Evolutionary conservation across 2,888 invertebrate genomes (phyloP).

Genomic region (Pristionchus maxplancki): DNA sequence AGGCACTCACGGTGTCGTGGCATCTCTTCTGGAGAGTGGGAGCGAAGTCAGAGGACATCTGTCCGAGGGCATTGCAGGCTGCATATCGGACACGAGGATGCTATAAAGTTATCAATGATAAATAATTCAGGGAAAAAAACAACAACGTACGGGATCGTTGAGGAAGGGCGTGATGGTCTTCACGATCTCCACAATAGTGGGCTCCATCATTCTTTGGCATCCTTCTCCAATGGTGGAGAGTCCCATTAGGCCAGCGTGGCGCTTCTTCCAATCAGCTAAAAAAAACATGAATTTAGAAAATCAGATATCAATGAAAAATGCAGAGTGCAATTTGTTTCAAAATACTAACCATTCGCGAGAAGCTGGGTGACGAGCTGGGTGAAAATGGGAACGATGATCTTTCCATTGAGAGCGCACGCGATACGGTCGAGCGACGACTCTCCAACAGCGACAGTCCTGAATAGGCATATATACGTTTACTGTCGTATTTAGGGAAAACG

Average conservation of each 20-base stretch:
- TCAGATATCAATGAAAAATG: background rate
- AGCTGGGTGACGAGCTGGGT: constrained; percentile 37
- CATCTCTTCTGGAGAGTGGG: constrained; percentile 97
- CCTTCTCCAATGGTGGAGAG: constrained; percentile 98
- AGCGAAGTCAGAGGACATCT: constrained; percentile 98
- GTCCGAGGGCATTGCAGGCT: constrained; percentile 97
- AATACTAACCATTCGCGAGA: constrained; percentile 47
- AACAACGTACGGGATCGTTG: constrained; percentile 85
- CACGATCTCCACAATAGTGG: constrained; percentile 92
- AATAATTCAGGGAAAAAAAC: background rate
- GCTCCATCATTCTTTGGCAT: constrained; percentile 98
- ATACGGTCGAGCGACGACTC: constrained; percentile 96
- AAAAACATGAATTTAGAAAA: background rate
- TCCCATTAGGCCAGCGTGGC: constrained; percentile 98
- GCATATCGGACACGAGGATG: constrained; percentile 95
- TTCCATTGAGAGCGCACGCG: constrained; percentile 96
- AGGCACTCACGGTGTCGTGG: constrained; percentile 86
- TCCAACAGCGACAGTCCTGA: constrained; percentile 89
- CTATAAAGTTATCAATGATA: constrained; percentile 78
- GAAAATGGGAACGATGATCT: constrained; percentile 86
- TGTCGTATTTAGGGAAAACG: background rate
- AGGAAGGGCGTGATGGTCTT: constrained; percentile 90
- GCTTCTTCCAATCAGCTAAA: constrained; percentile 80
- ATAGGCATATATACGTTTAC: no score
- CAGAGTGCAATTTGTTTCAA: no score